phyloP scores from a whole-genome alignment of 2,888 invertebrate species.

The Trichopoda pennipes region DNA sequence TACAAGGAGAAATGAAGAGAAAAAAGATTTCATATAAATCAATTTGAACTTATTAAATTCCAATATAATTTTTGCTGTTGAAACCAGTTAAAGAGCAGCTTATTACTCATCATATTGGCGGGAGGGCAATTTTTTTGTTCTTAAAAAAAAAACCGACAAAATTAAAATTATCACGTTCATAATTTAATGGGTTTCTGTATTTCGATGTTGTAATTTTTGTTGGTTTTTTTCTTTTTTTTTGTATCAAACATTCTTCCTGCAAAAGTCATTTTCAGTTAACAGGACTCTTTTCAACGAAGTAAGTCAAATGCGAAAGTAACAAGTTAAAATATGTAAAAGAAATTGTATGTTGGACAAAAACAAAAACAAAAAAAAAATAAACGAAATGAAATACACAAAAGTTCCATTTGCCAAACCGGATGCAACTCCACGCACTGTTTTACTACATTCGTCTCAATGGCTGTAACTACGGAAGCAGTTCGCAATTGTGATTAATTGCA shows the following conservation, averaged over 20 bases:
- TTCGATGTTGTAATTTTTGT: not conserved
- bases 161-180: conserved; percentile 65
- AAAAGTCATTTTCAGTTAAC: conserved; percentile 46
- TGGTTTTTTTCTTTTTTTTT: not conserved
- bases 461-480: conserved; percentile 63
- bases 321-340: conserved; percentile 65
- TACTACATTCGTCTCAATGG: conserved; percentile 59
- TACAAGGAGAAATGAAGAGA: not conserved
- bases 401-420: conserved; percentile 78
- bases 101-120: conserved; percentile 39
- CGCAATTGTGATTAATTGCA: conserved; percentile 79
- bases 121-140: not conserved
- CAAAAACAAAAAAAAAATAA: not conserved
- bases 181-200: conserved; percentile 61
- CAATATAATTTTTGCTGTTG: not conserved
- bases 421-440: conserved; percentile 70
- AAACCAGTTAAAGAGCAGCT: conserved; percentile 16
- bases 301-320: conserved; percentile 53
- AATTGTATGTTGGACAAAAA: conserved; percentile 4
- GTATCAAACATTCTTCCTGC: conserved; percentile 22
- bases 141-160: conserved; percentile 29
- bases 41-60: conserved; percentile 35
- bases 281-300: conserved; percentile 44
- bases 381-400: conserved; percentile 72
- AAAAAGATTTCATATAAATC: conserved; percentile 4